phyloP scores from a whole-genome alignment of 2,113 vertebrate genomes.

The Taurulus bubalis region DNA sequence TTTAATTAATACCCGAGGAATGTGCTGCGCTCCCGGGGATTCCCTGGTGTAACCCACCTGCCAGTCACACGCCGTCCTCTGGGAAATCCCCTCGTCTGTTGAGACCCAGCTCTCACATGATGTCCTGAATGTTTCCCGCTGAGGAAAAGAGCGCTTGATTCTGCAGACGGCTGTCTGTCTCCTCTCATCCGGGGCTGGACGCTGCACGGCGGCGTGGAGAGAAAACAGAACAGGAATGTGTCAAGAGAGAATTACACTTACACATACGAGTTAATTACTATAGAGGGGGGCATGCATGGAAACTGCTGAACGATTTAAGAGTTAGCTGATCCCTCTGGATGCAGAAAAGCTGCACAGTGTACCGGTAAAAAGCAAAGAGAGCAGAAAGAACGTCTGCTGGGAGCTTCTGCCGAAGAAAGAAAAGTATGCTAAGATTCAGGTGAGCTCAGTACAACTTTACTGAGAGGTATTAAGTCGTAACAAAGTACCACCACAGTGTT shows the following conservation, averaged over 20 bases:
- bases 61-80: slow-evolving; percentile 58
- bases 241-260: slow-evolving; percentile 61
- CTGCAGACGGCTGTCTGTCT: slow-evolving; percentile 25
- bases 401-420: slow-evolving; percentile 4
- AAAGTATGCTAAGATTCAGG: neutral
- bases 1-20: slow-evolving; percentile 59
- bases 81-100: slow-evolving; percentile 54
- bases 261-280: slow-evolving; percentile 70
- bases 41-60: slow-evolving; percentile 39
- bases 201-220: neutral
- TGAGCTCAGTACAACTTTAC: slow-evolving; percentile 13
- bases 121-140: slow-evolving; percentile 30
- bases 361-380: slow-evolving; percentile 22
- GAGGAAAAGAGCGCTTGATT: slow-evolving; percentile 58
- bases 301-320: slow-evolving; percentile 33
- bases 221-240: slow-evolving; percentile 42
- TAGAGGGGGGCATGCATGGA: slow-evolving; percentile 10
- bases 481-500: neutral
- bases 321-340: slow-evolving; percentile 41
- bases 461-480: neutral
- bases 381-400: slow-evolving; percentile 11
- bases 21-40: slow-evolving; percentile 11
- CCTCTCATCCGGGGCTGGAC: slow-evolving; percentile 60
- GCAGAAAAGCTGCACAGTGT: slow-evolving; percentile 30
- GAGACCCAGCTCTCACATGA: slow-evolving; percentile 40